Evolutionary conservation across 2,113 vertebrate genomes (phyloP).

Genomic region (Oceanites oceanicus): DNA sequence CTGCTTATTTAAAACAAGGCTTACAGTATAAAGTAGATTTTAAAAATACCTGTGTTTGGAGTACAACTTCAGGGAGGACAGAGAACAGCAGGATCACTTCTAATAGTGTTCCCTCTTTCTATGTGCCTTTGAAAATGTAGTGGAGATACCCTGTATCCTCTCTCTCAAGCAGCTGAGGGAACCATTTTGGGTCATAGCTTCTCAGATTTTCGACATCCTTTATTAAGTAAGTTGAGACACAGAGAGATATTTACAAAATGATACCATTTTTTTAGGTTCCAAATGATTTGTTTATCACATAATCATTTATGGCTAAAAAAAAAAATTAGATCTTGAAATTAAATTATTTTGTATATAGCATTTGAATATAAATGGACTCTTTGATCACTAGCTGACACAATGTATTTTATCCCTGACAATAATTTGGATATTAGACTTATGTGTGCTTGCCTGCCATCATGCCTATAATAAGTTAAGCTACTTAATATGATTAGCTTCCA

Average conservation of each 20-base stretch:
- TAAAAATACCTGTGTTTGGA: background rate
- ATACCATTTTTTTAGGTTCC: background rate
- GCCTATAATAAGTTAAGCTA: background rate
- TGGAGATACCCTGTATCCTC: background rate
- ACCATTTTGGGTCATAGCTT: background rate
- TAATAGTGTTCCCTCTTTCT: background rate
- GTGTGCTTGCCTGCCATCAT: background rate
- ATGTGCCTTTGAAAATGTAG: background rate
- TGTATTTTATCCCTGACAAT: background rate
- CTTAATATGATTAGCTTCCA: constrained; percentile 20
- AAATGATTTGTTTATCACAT: background rate
- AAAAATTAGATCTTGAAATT: background rate
- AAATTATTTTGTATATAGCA: background rate
- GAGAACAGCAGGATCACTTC: background rate
- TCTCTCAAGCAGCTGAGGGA: background rate
- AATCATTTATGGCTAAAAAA: background rate
- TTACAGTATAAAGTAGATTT: background rate
- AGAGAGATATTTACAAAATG: background rate
- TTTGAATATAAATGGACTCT: background rate
- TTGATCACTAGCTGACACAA: background rate
- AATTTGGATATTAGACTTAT: background rate
- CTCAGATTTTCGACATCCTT: background rate
- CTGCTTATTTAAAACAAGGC: background rate
- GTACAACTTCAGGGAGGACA: background rate
- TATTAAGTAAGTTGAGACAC: background rate